Evolutionary conservation across 1,140 invertebrate genomes (phyloP).

Genomic region (Aporrectodea caliginosa): DNA sequence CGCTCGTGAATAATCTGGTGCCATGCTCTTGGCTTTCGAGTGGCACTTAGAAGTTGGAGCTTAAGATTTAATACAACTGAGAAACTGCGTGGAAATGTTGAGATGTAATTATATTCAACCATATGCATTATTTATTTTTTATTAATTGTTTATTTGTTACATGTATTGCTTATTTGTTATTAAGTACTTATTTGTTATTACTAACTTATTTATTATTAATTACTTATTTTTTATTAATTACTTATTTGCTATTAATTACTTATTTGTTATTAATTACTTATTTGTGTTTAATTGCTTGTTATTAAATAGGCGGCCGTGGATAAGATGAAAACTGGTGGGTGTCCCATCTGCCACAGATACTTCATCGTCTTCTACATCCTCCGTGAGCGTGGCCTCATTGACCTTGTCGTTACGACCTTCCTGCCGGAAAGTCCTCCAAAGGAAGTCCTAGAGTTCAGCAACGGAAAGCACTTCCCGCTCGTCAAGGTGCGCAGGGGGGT

Average conservation of each 20-base stretch:
- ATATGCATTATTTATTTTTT: not conserved
- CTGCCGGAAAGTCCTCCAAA: conserved; percentile 47
- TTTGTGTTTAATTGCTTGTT: too few relatives aligned
- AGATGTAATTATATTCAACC: too few relatives aligned
- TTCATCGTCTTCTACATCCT: conserved; percentile 51
- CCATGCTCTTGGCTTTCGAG: too few relatives aligned
- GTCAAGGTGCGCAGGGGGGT: conserved; percentile 38
- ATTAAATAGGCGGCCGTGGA: conserved; percentile 43
- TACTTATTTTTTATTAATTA: not conserved
- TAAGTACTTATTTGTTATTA: not conserved
- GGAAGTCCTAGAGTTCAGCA: conserved; percentile 44
- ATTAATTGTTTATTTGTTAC: not conserved
- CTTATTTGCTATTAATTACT: too few relatives aligned
- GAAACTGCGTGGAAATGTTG: too few relatives aligned
- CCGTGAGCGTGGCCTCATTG: conserved; percentile 43
- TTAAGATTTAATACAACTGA: too few relatives aligned
- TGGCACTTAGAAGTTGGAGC: too few relatives aligned
- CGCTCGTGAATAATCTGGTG: too few relatives aligned
- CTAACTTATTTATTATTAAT: not conserved
- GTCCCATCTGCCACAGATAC: conserved; percentile 51
- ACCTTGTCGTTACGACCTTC: conserved; percentile 51
- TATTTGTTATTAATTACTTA: too few relatives aligned
- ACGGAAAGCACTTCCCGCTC: conserved; percentile 47
- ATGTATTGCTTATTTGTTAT: not conserved
- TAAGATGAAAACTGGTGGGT: conserved; percentile 48